These are phyloP conservation scores for Drosophila serrata DNA, from an alignment of 1,140 invertebrate genomes.

Conservation along the genomic window DNA sequence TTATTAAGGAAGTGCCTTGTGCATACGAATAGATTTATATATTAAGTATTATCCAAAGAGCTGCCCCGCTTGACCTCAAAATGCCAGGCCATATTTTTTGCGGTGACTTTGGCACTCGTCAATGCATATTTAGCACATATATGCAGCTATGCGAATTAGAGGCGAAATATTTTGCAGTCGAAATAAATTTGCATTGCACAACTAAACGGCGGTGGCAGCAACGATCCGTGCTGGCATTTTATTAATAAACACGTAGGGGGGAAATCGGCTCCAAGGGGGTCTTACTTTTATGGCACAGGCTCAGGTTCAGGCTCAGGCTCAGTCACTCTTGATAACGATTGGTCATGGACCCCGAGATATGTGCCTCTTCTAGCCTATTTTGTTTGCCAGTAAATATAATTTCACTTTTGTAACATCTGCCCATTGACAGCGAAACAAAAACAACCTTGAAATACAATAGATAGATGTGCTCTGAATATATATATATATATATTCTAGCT, in stretches of 20 bases:
- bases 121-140: conserved; percentile 17
- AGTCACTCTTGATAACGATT: conserved; percentile 62
- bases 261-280: conserved; percentile 38
- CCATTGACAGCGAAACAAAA: conserved; percentile 29
- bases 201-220: conserved; percentile 15
- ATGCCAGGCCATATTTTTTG: conserved; percentile 26
- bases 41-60: not conserved
- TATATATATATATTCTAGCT: conserved; percentile 25
- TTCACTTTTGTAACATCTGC: conserved; percentile 68
- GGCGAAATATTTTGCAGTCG: conserved; percentile 34
- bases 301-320: conserved; percentile 1
- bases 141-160: conserved; percentile 22
- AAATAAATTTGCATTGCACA: conserved; percentile 48
- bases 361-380: conserved; percentile 1
- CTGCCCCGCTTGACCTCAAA: conserved; percentile 23
- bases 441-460: conserved; percentile 34
- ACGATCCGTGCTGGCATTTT: conserved; percentile 49
- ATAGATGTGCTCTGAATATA: conserved; percentile 21
- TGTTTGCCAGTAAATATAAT: conserved; percentile 41
- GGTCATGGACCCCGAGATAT: conserved; percentile 55
- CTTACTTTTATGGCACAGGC: conserved; percentile 60
- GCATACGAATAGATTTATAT: conserved; percentile 7
- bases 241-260: conserved; percentile 60
- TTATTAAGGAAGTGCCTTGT: conserved; percentile 17
- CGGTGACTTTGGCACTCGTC: conserved; percentile 9